Conservation (phyloP, 2,888 invertebrate genomes). For the Drosophila paranaensis region DNA sequence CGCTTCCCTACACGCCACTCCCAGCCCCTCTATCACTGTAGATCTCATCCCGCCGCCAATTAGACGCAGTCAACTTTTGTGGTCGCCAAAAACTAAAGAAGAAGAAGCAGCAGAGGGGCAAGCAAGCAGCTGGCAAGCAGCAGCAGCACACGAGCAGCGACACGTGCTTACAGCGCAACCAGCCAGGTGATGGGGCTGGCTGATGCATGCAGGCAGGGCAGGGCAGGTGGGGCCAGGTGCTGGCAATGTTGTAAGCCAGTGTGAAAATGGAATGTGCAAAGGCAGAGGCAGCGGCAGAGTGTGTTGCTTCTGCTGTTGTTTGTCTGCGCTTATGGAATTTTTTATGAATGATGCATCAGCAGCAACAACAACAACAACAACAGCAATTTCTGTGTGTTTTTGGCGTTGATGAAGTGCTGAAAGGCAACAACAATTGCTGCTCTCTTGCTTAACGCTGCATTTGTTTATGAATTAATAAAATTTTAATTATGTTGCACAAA, state of each 20-base stretch:
- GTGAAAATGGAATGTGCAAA: constrained; percentile 48
- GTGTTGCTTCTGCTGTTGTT: constrained; percentile 13
- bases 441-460: constrained; percentile 47
- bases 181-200: constrained; percentile 28
- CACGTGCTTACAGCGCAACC: constrained; percentile 61
- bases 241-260: constrained; percentile 44
- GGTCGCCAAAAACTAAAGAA: neutral
- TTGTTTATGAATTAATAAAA: constrained; percentile 77
- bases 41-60: constrained; percentile 3
- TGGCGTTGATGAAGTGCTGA: constrained; percentile 65
- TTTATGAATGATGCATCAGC: constrained; percentile 68
- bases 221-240: neutral
- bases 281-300: constrained; percentile 3
- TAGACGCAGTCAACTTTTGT: constrained; percentile 16
- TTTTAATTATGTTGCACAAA: constrained; percentile 77
- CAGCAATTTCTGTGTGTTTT: constrained; percentile 23
- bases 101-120: no score
- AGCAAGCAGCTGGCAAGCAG: constrained; percentile 27
- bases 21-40: neutral
- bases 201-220: neutral
- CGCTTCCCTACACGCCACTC: neutral
- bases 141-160: constrained; percentile 55
- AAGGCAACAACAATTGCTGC: constrained; percentile 15
- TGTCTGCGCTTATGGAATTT: constrained; percentile 67
- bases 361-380: constrained; percentile 28